Conservation (phyloP, 2,797 vertebrate species). For the Lemur catta region DNA sequence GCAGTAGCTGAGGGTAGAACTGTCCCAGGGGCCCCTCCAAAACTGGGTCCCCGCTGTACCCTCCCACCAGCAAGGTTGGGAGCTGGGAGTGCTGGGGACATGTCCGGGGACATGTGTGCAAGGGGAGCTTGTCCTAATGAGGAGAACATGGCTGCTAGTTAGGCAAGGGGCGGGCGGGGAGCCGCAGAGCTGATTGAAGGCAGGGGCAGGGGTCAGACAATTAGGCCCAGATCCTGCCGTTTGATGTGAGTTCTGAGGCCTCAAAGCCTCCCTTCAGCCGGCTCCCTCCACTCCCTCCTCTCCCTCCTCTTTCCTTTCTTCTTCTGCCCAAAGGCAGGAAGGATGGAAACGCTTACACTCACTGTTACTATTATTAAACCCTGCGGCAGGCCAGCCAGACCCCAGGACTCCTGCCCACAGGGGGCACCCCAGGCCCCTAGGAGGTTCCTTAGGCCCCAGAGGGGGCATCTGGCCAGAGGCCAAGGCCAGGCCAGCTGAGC, state of each 20-base stretch:
- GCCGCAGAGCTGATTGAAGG: conserved; percentile 88
- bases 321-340: conserved; percentile 86
- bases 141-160: conserved; percentile 92
- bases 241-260: conserved; percentile 97
- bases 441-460: conserved; percentile 44
- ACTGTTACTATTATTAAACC: conserved; percentile 89
- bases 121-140: conserved; percentile 90
- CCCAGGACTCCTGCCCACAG: conserved; percentile 77
- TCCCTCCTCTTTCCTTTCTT: conserved; percentile 81
- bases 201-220: conserved; percentile 97
- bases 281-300: conserved; percentile 83
- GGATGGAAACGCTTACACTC: conserved; percentile 86
- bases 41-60: conserved; percentile 47
- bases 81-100: conserved; percentile 60
- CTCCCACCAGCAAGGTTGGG: conserved; percentile 64
- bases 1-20: background rate
- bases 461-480: conserved; percentile 27
- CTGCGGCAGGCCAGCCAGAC: conserved; percentile 78
- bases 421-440: conserved; percentile 42
- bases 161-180: conserved; percentile 92
- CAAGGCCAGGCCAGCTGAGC: conserved; percentile 20
- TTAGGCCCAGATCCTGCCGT: conserved; percentile 95
- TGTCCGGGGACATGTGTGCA: conserved; percentile 77
- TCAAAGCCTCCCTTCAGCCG: conserved; percentile 88
- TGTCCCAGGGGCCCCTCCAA: conserved; percentile 46